Evolutionary conservation across 2,113 vertebrate species (phyloP).

Genomic region (Hiodon tergisus): DNA sequence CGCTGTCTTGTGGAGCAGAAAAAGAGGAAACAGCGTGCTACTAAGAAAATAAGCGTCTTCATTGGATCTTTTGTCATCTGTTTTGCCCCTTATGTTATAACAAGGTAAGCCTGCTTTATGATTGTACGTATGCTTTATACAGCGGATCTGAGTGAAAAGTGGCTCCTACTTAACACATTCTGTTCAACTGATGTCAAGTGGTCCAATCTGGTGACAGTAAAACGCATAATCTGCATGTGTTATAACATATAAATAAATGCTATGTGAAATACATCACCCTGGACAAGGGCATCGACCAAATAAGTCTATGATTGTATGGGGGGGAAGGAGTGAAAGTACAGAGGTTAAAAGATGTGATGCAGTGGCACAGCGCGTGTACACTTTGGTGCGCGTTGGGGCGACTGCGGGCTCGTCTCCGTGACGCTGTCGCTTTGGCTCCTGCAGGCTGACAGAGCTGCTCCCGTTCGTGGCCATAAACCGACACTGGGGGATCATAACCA

Average conservation of each 20-base stretch:
- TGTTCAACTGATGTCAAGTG: no score
- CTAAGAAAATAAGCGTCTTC: slow-evolving; percentile 81
- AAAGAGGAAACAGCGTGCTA: slow-evolving; percentile 65
- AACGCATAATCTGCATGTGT: no score
- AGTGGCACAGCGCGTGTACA: background rate
- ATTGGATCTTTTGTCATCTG: slow-evolving; percentile 76
- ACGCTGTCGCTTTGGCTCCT: slow-evolving; percentile 5
- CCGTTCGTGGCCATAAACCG: slow-evolving; percentile 73
- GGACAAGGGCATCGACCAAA: background rate
- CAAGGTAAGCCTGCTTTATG: slow-evolving; percentile 55
- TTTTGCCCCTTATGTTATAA: slow-evolving; percentile 76
- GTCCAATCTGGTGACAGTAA: no score
- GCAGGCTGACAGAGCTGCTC: slow-evolving; percentile 73
- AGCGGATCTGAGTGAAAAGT: no score
- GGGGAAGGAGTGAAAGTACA: no score
- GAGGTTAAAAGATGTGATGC: background rate
- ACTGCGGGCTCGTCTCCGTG: no score
- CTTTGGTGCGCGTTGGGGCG: background rate
- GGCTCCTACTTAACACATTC: no score
- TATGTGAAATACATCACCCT: no score
- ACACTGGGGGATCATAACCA: slow-evolving; percentile 76
- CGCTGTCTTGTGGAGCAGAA: slow-evolving; percentile 75
- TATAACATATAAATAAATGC: background rate
- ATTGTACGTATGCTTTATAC: background rate
- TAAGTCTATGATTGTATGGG: background rate